These are phyloP conservation scores for Drosophila repleta DNA, from an alignment of 1,140 invertebrate genomes.

Conservation along the genomic window DNA sequence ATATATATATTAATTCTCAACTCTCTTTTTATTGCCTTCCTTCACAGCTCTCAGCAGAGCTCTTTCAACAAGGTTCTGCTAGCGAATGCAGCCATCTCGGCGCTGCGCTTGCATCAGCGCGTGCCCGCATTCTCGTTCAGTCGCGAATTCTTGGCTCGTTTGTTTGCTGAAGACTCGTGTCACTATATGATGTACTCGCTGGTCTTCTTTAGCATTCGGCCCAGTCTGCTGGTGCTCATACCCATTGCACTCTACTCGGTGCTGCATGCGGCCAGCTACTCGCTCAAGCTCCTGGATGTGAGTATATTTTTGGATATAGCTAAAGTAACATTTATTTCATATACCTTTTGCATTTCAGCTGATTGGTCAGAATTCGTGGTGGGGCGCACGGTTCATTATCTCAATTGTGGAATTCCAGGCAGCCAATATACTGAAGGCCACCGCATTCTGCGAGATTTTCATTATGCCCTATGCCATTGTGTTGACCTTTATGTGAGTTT, in stretches of 20 bases:
- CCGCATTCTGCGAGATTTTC: conserved; percentile 95
- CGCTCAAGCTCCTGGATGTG: conserved; percentile 94
- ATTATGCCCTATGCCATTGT: conserved; percentile 94
- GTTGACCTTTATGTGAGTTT: conserved; percentile 94
- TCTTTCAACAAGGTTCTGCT: conserved; percentile 96
- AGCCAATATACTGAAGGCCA: conserved; percentile 92
- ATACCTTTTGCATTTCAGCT: conserved; percentile 87
- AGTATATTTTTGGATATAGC: conserved; percentile 86
- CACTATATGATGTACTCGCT: conserved; percentile 98
- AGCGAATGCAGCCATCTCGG: conserved; percentile 96
- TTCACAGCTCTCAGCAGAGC: conserved; percentile 90
- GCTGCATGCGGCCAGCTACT: conserved; percentile 95
- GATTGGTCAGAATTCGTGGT: conserved; percentile 94
- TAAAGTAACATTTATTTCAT: too few species aligned
- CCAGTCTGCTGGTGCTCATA: conserved; percentile 94
- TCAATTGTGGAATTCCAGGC: conserved; percentile 94
- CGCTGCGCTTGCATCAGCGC: conserved; percentile 96
- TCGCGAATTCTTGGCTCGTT: conserved; percentile 90
- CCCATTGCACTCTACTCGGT: conserved; percentile 95
- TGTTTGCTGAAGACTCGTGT: conserved; percentile 96
- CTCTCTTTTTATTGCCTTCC: conserved; percentile 20
- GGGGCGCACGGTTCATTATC: conserved; percentile 93
- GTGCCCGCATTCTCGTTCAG: conserved; percentile 92
- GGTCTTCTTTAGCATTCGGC: conserved; percentile 95
- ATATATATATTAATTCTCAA: not conserved